Conservation (phyloP, 1,140 invertebrate species). For the Drosophila oshimai region DNA sequence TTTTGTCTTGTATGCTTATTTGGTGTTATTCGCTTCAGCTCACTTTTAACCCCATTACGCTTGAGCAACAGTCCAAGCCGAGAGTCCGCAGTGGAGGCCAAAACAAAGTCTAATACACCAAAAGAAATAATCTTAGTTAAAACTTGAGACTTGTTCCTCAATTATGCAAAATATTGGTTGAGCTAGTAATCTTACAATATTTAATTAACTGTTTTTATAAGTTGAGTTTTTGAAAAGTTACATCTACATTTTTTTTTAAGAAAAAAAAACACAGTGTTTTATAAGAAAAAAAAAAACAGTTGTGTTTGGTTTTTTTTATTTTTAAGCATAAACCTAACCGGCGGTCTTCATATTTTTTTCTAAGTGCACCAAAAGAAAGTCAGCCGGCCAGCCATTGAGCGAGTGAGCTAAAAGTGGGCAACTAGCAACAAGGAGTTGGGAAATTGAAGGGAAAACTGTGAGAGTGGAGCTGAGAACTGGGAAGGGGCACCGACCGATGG, state of each 20-base stretch:
- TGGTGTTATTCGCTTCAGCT: constrained; percentile 69
- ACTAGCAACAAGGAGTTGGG: constrained; percentile 26
- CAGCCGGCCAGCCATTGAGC: constrained; percentile 52
- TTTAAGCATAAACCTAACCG: too few relatives aligned
- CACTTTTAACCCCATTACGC: constrained; percentile 79
- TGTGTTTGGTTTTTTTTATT: too few relatives aligned
- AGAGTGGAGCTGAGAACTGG: constrained; percentile 1
- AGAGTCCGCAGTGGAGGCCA: constrained; percentile 14
- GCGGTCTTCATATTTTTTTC: too few relatives aligned
- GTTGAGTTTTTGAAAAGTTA: too few relatives aligned
- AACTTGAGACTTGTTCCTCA: not conserved
- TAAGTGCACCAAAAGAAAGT: constrained; percentile 54
- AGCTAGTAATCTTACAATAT: too few relatives aligned
- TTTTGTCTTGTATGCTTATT: constrained; percentile 17
- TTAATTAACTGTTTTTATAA: too few relatives aligned
- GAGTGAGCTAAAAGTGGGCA: constrained; percentile 73
- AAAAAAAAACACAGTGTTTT: too few relatives aligned
- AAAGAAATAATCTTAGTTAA: not conserved
- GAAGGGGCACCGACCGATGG: constrained; percentile 25
- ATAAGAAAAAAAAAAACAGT: too few relatives aligned
- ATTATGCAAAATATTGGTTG: too few relatives aligned
- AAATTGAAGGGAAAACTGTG: constrained; percentile 20
- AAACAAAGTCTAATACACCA: not conserved
- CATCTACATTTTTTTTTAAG: too few relatives aligned
- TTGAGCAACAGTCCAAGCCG: constrained; percentile 61